phyloP scores from a whole-genome alignment of 2,797 vertebrate genomes.

The Mormyrus hasselquistii region DNA sequence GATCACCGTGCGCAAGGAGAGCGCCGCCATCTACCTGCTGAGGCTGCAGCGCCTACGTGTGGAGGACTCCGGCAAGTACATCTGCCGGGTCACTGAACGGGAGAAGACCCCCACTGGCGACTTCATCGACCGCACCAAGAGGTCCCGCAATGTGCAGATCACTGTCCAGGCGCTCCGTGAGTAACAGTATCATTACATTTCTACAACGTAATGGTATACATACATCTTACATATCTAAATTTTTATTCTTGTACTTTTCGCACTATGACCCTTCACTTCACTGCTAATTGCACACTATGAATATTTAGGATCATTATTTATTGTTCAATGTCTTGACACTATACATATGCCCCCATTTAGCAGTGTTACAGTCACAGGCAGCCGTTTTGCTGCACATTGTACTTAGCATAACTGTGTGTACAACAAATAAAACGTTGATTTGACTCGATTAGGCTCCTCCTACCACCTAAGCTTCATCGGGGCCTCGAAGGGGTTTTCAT shows the following conservation, averaged over 20 bases:
- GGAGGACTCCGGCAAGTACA: conserved; percentile 89
- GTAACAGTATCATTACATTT: conserved; percentile 43
- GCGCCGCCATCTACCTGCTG: conserved; percentile 73
- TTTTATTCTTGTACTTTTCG: background rate
- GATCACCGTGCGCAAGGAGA: conserved; percentile 85
- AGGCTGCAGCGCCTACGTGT: conserved; percentile 81
- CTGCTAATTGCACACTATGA: background rate
- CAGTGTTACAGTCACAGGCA: background rate
- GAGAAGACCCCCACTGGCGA: conserved; percentile 86
- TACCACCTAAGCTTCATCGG: background rate
- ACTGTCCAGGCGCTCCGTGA: conserved; percentile 83
- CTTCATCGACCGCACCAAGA: conserved; percentile 91
- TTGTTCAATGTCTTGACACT: background rate
- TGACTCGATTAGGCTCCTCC: background rate
- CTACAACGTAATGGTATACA: background rate
- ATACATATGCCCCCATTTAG: background rate
- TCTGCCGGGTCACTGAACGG: conserved; percentile 88
- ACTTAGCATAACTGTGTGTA: background rate
- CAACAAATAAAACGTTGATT: background rate
- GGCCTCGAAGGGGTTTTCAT: background rate
- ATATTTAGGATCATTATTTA: background rate
- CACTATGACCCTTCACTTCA: background rate
- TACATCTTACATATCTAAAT: background rate
- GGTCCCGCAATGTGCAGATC: conserved; percentile 92
- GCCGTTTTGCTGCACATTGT: too few species aligned